A percentile compares a stretch with the other conserved stretches of the same genome.
Evolutionary conservation across 2,888 invertebrate species (phyloP).

Genomic region (Mactromeris polynyma): DNA sequence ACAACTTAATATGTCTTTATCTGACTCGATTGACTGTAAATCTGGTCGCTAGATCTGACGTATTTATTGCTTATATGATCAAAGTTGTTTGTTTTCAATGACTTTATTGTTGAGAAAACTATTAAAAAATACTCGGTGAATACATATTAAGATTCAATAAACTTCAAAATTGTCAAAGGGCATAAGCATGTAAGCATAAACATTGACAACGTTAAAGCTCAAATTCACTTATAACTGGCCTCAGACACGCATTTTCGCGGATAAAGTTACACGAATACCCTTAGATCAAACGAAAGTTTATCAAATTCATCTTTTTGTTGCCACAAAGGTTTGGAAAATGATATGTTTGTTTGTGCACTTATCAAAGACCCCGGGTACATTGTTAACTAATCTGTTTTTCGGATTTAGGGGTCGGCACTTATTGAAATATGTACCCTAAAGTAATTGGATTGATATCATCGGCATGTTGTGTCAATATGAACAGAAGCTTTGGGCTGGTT

Average conservation of each 20-base stretch:
- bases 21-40: not conserved
- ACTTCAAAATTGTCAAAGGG: conserved; percentile 29
- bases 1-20: conserved; percentile 8
- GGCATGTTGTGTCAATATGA: conserved; percentile 9
- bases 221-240: conserved; percentile 13
- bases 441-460: not conserved
- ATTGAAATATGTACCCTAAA: not conserved
- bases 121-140: conserved; percentile 40
- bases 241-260: conserved; percentile 53
- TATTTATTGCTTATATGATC: conserved; percentile 34
- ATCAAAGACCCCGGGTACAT: conserved; percentile 4
- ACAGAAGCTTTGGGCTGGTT: conserved; percentile 3
- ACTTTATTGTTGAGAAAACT: conserved; percentile 37
- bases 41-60: not conserved
- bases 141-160: conserved; percentile 52
- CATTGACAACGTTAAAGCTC: conserved; percentile 13
- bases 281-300: conserved; percentile 56
- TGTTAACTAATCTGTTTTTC: conserved; percentile 32
- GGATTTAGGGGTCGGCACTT: not conserved
- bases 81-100: conserved; percentile 35
- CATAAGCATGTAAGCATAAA: conserved; percentile 42
- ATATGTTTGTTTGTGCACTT: conserved; percentile 47
- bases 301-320: conserved; percentile 47
- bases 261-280: conserved; percentile 40
- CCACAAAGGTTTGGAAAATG: conserved; percentile 47